These are phyloP conservation scores for Sinosuthora webbiana DNA, from an alignment of 2,113 vertebrate species.

Conservation along the genomic window DNA sequence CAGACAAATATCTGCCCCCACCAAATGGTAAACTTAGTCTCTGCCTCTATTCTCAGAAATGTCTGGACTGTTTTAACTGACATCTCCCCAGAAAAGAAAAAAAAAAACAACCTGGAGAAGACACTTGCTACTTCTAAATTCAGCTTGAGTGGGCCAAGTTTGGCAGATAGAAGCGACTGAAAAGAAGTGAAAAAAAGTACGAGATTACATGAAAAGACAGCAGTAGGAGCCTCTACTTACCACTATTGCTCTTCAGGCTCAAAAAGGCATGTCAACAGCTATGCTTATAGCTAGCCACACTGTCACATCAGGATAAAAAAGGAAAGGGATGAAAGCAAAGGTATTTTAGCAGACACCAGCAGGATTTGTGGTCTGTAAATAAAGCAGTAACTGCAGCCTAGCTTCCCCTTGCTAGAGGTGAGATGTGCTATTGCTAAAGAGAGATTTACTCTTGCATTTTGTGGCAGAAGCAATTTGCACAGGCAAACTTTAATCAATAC, in stretches of 20 bases:
- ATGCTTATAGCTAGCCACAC: background rate
- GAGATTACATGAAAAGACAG: background rate
- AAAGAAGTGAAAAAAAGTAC: background rate
- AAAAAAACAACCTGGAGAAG: background rate
- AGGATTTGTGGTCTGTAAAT: background rate
- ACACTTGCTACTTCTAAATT: background rate
- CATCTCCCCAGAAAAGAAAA: background rate
- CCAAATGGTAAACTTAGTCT: background rate
- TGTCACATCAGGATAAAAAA: background rate
- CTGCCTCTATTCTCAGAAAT: background rate
- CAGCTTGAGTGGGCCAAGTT: background rate
- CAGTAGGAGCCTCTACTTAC: background rate
- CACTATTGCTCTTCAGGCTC: background rate
- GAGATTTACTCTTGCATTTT: background rate
- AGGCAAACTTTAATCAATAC: background rate
- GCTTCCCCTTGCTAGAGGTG: background rate
- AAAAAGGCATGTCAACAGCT: background rate
- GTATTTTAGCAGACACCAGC: background rate
- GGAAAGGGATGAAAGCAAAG: background rate
- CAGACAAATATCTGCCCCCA: background rate
- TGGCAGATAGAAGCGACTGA: background rate
- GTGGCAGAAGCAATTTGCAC: background rate
- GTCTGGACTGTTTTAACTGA: background rate
- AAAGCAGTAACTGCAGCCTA: background rate
- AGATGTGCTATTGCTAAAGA: background rate